Evolutionary conservation across 2,113 vertebrate genomes (phyloP).

Genomic region (Mastomys natalensis): DNA sequence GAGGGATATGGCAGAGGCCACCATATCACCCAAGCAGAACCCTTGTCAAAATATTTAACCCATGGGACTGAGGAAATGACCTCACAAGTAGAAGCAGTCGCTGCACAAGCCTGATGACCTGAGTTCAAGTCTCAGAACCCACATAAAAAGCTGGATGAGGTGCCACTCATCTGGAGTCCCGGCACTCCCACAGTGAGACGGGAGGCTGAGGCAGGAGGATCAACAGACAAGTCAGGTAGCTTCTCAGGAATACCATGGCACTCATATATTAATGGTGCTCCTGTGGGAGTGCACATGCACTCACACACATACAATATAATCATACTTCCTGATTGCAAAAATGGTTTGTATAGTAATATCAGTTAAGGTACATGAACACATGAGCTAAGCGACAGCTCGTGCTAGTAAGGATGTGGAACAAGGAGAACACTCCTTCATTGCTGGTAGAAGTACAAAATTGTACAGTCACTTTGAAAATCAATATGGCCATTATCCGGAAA

Average conservation of each 20-base stretch:
- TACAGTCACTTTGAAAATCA: not conserved
- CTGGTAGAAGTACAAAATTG: not conserved
- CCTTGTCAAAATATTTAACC: not conserved
- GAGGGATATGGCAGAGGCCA: accelerated
- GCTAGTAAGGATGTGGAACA: not conserved
- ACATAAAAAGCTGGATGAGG: too few relatives aligned
- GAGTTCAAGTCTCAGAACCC: not conserved
- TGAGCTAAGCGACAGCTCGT: not conserved
- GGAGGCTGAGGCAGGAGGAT: not conserved
- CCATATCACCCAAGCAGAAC: not conserved
- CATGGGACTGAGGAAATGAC: not conserved
- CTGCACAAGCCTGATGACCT: not conserved
- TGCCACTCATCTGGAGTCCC: not conserved
- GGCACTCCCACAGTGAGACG: not conserved
- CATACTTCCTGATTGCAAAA: not conserved
- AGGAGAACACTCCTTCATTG: not conserved
- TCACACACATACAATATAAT: not conserved
- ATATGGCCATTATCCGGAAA: not conserved
- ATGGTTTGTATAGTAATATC: not conserved
- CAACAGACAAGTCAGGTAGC: not conserved
- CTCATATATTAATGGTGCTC: too few relatives aligned
- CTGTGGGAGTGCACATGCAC: not conserved
- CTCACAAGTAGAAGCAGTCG: not conserved
- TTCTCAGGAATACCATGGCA: not conserved
- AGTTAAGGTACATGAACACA: not conserved